These are phyloP conservation scores for Ormia ochracea DNA, from an alignment of 2,888 invertebrate genomes.

Conservation along the genomic window DNA sequence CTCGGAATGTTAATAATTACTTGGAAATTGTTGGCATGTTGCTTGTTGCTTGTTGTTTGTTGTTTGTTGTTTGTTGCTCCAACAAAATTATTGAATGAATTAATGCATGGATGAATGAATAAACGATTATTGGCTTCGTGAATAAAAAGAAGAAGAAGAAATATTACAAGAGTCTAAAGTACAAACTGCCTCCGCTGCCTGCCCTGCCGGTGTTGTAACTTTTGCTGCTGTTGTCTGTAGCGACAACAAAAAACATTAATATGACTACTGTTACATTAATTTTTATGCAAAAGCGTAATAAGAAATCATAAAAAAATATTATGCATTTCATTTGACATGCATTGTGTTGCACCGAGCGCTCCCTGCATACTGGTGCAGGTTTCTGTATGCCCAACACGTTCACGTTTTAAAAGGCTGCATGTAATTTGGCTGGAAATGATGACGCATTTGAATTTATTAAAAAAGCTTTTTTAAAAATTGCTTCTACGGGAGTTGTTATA, in stretches of 20 bases:
- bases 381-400: slow-evolving; percentile 41
- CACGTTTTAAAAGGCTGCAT: slow-evolving; percentile 35
- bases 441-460: slow-evolving; percentile 37
- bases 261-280: slow-evolving; percentile 2
- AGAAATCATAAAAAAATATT: background rate
- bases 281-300: slow-evolving; percentile 30
- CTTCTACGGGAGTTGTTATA: background rate
- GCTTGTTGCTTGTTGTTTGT: too few species aligned
- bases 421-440: slow-evolving; percentile 35
- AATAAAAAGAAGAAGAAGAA: background rate
- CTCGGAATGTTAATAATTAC: slow-evolving; percentile 35
- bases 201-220: background rate
- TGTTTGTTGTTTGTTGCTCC: too few species aligned
- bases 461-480: background rate
- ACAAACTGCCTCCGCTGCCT: too few species aligned
- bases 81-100: slow-evolving; percentile 39
- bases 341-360: slow-evolving; percentile 11
- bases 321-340: slow-evolving; percentile 43
- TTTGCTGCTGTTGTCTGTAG: background rate
- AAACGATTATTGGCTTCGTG: slow-evolving; percentile 9
- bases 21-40: background rate
- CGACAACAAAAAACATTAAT: background rate
- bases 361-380: background rate
- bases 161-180: slow-evolving; percentile 17
- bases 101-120: slow-evolving; percentile 17